A percentile compares a stretch with the other conserved stretches of the same genome.
phyloP scores from a whole-genome alignment of 2,888 invertebrate species.

The Ctena decussata region DNA sequence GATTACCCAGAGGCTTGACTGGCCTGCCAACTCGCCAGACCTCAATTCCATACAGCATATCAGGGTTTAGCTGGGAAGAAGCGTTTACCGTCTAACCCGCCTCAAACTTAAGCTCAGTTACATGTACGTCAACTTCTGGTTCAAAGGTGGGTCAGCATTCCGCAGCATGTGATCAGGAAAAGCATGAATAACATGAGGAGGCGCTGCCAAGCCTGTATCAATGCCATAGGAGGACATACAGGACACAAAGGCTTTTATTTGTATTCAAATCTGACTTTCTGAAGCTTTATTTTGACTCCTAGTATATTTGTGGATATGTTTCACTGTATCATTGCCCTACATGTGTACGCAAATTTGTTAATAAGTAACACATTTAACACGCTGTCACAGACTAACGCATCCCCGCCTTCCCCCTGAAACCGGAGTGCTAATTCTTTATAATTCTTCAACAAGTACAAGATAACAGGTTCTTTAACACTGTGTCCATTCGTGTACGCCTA shows the following conservation, averaged over 20 bases:
- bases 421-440: too few species aligned
- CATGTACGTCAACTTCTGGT: background rate
- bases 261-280: background rate
- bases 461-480: too few species aligned
- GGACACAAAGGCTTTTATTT: background rate
- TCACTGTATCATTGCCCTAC: background rate
- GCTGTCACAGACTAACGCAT: too few species aligned
- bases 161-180: background rate
- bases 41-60: background rate
- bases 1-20: background rate
- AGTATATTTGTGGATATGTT: background rate
- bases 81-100: background rate
- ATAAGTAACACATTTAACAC: too few species aligned
- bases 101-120: background rate
- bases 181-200: background rate
- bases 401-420: too few species aligned
- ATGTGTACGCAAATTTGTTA: too few species aligned
- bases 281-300: background rate
- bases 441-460: too few species aligned
- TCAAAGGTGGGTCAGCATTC: background rate
- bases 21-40: constrained; percentile 1
- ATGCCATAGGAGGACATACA: background rate
- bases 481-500: too few species aligned
- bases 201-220: background rate
- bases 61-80: background rate